phyloP scores from a whole-genome alignment of 37 sponge, comb jelly and placozoan genomes.

The Beroe forskalii region DNA sequence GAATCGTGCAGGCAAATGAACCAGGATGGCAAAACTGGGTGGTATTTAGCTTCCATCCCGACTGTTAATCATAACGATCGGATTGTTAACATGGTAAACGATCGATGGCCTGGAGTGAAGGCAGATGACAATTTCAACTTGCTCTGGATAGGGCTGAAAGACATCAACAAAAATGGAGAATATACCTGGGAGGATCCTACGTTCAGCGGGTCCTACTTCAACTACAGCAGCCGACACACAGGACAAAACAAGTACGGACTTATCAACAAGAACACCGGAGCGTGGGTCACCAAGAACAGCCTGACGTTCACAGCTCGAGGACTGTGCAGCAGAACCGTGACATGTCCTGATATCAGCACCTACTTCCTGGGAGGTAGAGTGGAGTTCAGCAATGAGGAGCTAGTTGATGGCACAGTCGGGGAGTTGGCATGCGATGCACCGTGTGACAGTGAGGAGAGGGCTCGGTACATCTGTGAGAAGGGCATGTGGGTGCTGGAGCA shows the following conservation, averaged over 20 bases:
- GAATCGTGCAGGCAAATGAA: background rate
- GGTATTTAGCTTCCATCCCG: background rate
- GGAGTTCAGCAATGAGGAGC: background rate
- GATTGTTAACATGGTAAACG: background rate
- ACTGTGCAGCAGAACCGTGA: background rate
- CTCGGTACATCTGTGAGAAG: too few species aligned
- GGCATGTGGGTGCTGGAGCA: too few species aligned
- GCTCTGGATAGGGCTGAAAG: slow-evolving; percentile 22
- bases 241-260: background rate
- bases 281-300: background rate
- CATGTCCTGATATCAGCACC: background rate
- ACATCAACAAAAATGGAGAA: background rate
- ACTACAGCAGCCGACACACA: background rate
- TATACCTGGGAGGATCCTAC: background rate
- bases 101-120: background rate
- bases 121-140: slow-evolving; percentile 21
- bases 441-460: too few species aligned
- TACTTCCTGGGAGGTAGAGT: background rate
- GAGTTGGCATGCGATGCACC: background rate
- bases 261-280: slow-evolving; percentile 23
- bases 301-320: background rate
- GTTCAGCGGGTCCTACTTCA: background rate
- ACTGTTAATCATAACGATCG: background rate
- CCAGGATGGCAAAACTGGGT: background rate
- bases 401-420: background rate